A percentile compares a stretch with the other conserved stretches of the same genome.
phyloP scores from a whole-genome alignment of 2,888 invertebrate genomes.

The Ctenicera cuprea region DNA sequence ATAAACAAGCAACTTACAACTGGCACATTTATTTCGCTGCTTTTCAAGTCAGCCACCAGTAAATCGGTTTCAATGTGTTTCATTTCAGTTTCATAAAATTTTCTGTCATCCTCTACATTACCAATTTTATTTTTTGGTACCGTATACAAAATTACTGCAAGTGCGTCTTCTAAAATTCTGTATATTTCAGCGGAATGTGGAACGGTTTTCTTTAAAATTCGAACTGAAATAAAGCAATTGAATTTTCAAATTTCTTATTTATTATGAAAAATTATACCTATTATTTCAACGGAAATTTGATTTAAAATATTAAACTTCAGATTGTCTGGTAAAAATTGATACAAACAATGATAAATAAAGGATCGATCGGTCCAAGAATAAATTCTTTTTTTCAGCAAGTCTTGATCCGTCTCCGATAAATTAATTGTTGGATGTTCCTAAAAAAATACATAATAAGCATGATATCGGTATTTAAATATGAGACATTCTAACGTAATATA shows the following conservation, averaged over 20 bases:
- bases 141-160: constrained; percentile 17
- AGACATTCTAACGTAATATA: constrained; percentile 34
- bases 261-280: constrained; percentile 21
- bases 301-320: constrained; percentile 34
- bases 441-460: neutral
- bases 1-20: constrained; percentile 1
- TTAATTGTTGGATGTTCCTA: constrained; percentile 40
- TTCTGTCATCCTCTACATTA: constrained; percentile 11
- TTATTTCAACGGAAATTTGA: constrained; percentile 40
- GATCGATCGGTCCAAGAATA: constrained; percentile 26
- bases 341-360: constrained; percentile 36
- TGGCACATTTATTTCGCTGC: neutral
- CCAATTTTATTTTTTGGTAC: constrained; percentile 29
- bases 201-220: constrained; percentile 34
- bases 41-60: constrained; percentile 1
- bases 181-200: constrained; percentile 11
- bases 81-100: constrained; percentile 36
- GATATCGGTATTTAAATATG: neutral
- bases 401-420: constrained; percentile 24
- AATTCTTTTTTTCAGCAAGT: constrained; percentile 27
- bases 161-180: constrained; percentile 34
- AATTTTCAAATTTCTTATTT: neutral
- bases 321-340: constrained; percentile 28
- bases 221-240: constrained; percentile 30
- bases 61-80: constrained; percentile 33